A percentile compares a stretch with the other conserved stretches of the same genome.
phyloP scores from a whole-genome alignment of 2,797 vertebrate genomes.

The Clarias laeviceps region DNA sequence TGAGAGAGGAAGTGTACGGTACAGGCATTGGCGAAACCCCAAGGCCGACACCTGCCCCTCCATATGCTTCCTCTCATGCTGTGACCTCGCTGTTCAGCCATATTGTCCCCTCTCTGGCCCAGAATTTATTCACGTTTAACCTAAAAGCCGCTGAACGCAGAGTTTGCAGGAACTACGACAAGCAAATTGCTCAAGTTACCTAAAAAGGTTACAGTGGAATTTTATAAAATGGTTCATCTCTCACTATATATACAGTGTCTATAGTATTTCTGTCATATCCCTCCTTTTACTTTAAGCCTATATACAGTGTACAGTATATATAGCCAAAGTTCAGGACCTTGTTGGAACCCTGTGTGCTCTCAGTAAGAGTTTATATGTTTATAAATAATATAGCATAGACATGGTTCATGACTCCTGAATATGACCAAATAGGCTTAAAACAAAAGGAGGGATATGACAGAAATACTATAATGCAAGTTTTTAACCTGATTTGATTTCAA shows the following conservation, averaged over 20 bases:
- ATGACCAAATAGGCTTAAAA: neutral
- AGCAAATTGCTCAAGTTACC: neutral
- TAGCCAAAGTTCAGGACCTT: neutral
- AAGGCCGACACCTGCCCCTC: constrained; percentile 62
- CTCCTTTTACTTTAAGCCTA: neutral
- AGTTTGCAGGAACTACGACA: neutral
- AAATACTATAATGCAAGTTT: neutral
- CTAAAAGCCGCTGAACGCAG: too few relatives aligned
- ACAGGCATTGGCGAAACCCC: constrained; percentile 55
- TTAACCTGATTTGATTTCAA: neutral
- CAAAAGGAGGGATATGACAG: neutral
- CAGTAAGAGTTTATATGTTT: neutral
- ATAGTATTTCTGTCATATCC: neutral
- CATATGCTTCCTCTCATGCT: constrained; percentile 53
- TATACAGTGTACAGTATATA: too few relatives aligned
- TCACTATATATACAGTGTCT: too few relatives aligned
- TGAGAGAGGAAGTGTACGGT: constrained; percentile 56
- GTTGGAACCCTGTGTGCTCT: neutral
- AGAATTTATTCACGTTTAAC: neutral
- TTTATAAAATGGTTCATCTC: too few relatives aligned
- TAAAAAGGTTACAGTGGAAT: neutral
- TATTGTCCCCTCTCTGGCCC: neutral
- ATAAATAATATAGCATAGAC: neutral
- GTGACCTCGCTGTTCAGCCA: constrained; percentile 25
- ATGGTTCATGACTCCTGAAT: neutral